These are phyloP conservation scores for Zoanthus gigantus DNA, from an alignment of 92 coral and sea anemone genomes.

Conservation along the genomic window DNA sequence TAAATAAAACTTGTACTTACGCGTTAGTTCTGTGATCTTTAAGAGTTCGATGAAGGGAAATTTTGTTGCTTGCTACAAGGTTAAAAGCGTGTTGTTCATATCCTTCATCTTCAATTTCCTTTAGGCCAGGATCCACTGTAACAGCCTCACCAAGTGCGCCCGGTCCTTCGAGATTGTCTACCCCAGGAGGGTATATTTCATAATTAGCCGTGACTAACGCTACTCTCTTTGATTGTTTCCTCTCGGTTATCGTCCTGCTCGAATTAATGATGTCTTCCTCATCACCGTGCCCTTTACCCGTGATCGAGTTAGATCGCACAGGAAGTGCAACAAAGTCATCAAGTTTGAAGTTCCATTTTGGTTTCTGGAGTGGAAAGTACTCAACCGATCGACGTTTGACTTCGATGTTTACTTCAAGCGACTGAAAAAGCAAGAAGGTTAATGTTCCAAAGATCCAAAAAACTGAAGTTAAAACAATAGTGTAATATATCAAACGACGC, in stretches of 20 bases:
- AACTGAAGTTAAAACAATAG: conserved; percentile 84
- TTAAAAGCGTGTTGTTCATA: conserved; percentile 83
- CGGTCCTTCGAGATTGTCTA: conserved; percentile 67
- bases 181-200: conserved; percentile 77
- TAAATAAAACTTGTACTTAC: conserved; percentile 51
- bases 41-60: conserved; percentile 77
- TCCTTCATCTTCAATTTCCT: conserved; percentile 77
- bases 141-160: conserved; percentile 82
- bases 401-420: conserved; percentile 85
- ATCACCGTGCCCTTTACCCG: conserved; percentile 8
- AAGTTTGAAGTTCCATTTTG: conserved; percentile 71
- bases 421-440: conserved; percentile 84
- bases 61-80: conserved; percentile 78
- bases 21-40: conserved; percentile 69
- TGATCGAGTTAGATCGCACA: not conserved
- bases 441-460: conserved; percentile 95
- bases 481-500: conserved; percentile 83
- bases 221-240: conserved; percentile 37
- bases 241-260: conserved; percentile 7
- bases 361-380: conserved; percentile 66
- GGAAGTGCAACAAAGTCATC: conserved; percentile 15
- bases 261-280: conserved; percentile 24
- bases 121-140: conserved; percentile 59
- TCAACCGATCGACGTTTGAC: conserved; percentile 77
- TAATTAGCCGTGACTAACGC: conserved; percentile 71